Evolutionary conservation across 2,113 vertebrate species (phyloP), one percentile per base, ranked within the genome.

Genomic region (Oreochromis niloticus): DNA sequence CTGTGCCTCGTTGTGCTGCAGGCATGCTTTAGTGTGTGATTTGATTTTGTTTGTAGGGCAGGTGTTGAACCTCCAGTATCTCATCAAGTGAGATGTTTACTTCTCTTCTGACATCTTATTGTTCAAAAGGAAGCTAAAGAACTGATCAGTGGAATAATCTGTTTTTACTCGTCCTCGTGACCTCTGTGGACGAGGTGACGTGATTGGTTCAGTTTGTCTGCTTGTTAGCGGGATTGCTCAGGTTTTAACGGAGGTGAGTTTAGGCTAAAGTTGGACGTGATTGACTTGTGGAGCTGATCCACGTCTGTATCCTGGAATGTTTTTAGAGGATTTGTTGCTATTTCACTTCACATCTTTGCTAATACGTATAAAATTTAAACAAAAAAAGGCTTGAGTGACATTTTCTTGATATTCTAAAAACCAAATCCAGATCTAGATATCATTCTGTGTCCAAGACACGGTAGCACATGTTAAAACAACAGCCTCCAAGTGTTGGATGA

Each of bases 401-500:
- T 78, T 30, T 3, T 78, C 24, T 78, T 32, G 43, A 78, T 32
- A 78, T 78, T 78, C 43, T 78, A 32, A 13, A 19, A 50, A 78
- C 48, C 71, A 4, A 27, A 27, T 73, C 68, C 68, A 48, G 16
- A 75, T 50, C 24, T 19, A 30, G 71, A 75, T 75, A 48, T 75
- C 68, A 10, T 48, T 78, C 71, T 78, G 22, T 30, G 46, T 50
- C 43, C 43, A 68, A 68, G 19, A 13, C 34, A 68, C 3, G 1
- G 61, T 68, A 68, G 61, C 59, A 19, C 68, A 73, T 73, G 54
- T 52, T 22, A 36, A 39, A 55, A 39, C 78, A 6, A 27, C 27
- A 48, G 79, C 78, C 91, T 80, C 41, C 59, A 84, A 87, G 66
- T 17, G 75, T 81, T 32, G 81, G 84, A 91, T 86, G 84, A 87